Evolutionary conservation across 2,113 vertebrate genomes (phyloP).

Genomic region (Lipophrys pholis): DNA sequence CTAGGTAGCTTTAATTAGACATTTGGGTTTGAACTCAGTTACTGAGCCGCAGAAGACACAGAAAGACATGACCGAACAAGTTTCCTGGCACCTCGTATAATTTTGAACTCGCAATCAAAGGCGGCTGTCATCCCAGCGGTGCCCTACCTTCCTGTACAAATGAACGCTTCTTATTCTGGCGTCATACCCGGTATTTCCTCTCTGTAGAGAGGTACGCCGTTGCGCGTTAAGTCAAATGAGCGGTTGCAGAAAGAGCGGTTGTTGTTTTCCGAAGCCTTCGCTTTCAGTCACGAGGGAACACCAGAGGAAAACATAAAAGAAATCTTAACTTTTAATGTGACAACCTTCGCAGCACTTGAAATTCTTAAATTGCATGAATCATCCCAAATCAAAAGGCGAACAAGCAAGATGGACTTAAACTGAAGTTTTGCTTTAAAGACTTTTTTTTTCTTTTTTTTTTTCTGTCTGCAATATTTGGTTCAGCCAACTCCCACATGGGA

Average conservation of each 20-base stretch:
- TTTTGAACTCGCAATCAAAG: slow-evolving; percentile 53
- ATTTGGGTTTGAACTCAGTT: slow-evolving; percentile 42
- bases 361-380: slow-evolving; percentile 47
- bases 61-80: slow-evolving; percentile 20
- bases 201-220: slow-evolving; percentile 35
- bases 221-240: slow-evolving; percentile 24
- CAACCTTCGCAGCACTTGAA: slow-evolving; percentile 35
- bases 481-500: neutral
- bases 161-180: slow-evolving; percentile 40
- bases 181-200: slow-evolving; percentile 14
- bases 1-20: slow-evolving; percentile 64
- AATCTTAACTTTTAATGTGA: slow-evolving; percentile 51
- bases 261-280: slow-evolving; percentile 42
- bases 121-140: slow-evolving; percentile 31
- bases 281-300: slow-evolving; percentile 21
- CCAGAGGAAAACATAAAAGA: slow-evolving; percentile 39
- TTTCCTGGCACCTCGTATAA: slow-evolving; percentile 27
- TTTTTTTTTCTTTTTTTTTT: neutral
- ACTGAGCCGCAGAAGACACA: slow-evolving; percentile 8
- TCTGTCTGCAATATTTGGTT: slow-evolving; percentile 12
- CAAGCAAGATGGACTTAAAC: slow-evolving; percentile 19
- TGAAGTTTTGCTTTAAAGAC: neutral
- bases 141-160: slow-evolving; percentile 7
- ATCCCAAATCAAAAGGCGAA: slow-evolving; percentile 36
- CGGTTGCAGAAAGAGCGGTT: slow-evolving; percentile 39